Conservation (phyloP, 1,140 invertebrate genomes). For the Pemphigus obesinymphae region DNA sequence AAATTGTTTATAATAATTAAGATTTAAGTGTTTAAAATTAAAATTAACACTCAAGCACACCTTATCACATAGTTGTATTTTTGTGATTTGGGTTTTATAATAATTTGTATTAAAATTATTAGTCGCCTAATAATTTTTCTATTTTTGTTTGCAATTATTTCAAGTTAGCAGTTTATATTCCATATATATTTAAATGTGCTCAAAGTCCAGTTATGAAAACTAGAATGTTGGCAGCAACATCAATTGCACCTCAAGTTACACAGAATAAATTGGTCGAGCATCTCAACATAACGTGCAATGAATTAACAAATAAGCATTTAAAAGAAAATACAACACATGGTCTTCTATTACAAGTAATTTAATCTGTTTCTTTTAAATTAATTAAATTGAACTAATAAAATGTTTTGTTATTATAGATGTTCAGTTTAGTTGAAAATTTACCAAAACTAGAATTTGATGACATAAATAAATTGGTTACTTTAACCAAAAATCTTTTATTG, state of each 20-base stretch:
- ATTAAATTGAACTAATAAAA: not conserved
- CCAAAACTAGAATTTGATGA: not conserved
- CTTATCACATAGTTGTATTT: too few species aligned
- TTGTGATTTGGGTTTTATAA: too few species aligned
- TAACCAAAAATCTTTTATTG: not conserved
- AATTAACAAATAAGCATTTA: constrained; percentile 46
- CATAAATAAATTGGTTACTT: not conserved
- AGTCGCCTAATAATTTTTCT: not conserved
- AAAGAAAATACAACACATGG: constrained; percentile 53
- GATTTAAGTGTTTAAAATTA: not conserved
- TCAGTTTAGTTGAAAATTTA: constrained; percentile 18
- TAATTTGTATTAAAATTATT: not conserved
- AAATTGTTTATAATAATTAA: not conserved
- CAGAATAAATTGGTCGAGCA: constrained; percentile 50
- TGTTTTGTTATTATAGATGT: constrained; percentile 21
- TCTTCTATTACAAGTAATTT: constrained; percentile 51
- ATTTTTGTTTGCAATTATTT: constrained; percentile 36
- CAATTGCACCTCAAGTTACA: constrained; percentile 51
- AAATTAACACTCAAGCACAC: too few species aligned
- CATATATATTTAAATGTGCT: constrained; percentile 49
- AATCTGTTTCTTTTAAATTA: not conserved
- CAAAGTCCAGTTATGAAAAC: constrained; percentile 49
- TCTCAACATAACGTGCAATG: constrained; percentile 47
- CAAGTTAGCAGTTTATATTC: constrained; percentile 50
- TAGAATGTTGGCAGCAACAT: constrained; percentile 51